Conservation (phyloP, 1,140 invertebrate genomes). For the Meloidogyne exigua region DNA sequence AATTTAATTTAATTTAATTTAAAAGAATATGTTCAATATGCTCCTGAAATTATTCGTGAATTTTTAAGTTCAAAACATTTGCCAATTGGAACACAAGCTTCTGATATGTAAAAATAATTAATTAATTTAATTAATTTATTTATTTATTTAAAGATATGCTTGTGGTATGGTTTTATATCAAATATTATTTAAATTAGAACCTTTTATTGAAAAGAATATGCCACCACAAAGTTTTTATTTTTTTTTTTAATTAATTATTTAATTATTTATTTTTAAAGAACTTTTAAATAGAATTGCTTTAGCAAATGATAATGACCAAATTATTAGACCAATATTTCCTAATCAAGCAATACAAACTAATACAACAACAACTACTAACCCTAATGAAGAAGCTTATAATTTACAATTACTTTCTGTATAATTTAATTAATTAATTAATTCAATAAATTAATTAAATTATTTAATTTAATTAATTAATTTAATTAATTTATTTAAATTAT, state of each 20-base stretch:
- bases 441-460: too few species aligned
- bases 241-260: neutral
- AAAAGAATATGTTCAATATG: conserved; percentile 57
- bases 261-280: conserved; percentile 10
- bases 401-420: conserved; percentile 24
- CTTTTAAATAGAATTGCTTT: conserved; percentile 18
- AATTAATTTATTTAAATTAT: neutral
- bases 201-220: conserved; percentile 45
- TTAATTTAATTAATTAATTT: neutral
- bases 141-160: conserved; percentile 32
- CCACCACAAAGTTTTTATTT: conserved; percentile 23
- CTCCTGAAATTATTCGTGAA: conserved; percentile 63
- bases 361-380: neutral
- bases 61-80: conserved; percentile 55
- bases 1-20: conserved; percentile 35
- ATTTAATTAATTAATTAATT: neutral
- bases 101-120: conserved; percentile 58
- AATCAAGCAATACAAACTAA: conserved; percentile 40
- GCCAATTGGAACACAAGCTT: conserved; percentile 49
- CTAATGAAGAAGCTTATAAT: conserved; percentile 26
- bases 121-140: conserved; percentile 40
- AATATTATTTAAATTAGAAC: conserved; percentile 56
- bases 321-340: conserved; percentile 58
- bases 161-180: conserved; percentile 61
- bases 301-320: conserved; percentile 60